Evolutionary conservation across 2,888 invertebrate genomes (phyloP).

Genomic region (Enchytraeus crypticus): DNA sequence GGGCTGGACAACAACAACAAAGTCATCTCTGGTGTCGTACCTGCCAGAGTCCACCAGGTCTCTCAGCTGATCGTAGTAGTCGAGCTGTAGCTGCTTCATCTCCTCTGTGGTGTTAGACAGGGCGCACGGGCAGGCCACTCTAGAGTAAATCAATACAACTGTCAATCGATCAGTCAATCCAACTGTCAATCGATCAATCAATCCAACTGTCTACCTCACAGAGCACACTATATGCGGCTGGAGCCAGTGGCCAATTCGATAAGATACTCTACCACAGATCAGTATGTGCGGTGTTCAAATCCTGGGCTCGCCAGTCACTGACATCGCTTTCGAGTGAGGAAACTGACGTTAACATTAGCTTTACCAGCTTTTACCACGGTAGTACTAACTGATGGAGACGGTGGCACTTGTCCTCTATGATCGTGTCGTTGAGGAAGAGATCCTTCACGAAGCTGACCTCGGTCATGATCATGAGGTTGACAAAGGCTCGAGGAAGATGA

Average conservation of each 20-base stretch:
- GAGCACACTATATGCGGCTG: too few species aligned
- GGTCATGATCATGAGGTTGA: conserved; percentile 25
- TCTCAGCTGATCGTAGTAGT: conserved; percentile 9
- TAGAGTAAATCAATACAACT: background rate
- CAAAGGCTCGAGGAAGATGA: conserved; percentile 22
- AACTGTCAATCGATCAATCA: too few species aligned
- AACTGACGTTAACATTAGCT: too few species aligned
- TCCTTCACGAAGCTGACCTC: conserved; percentile 15
- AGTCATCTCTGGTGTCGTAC: conserved; percentile 41
- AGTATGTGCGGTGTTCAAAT: background rate
- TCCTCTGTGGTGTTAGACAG: conserved; percentile 1
- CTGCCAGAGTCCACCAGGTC: conserved; percentile 29
- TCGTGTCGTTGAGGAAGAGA: conserved; percentile 12
- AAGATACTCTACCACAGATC: too few species aligned
- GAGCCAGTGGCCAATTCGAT: too few species aligned
- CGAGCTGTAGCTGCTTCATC: conserved; percentile 12
- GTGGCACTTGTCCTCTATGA: background rate
- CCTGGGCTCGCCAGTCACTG: background rate
- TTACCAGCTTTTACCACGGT: too few species aligned
- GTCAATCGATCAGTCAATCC: too few species aligned
- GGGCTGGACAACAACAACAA: conserved; percentile 45
- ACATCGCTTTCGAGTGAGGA: too few species aligned
- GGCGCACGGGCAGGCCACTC: conserved; percentile 13
- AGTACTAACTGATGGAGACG: conserved; percentile 4
- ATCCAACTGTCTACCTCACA: too few species aligned